A percentile compares a stretch with the other conserved stretches of the same genome.
These are phyloP conservation scores for Pandemis heparana DNA, from an alignment of 2,888 invertebrate species.

Conservation along the genomic window DNA sequence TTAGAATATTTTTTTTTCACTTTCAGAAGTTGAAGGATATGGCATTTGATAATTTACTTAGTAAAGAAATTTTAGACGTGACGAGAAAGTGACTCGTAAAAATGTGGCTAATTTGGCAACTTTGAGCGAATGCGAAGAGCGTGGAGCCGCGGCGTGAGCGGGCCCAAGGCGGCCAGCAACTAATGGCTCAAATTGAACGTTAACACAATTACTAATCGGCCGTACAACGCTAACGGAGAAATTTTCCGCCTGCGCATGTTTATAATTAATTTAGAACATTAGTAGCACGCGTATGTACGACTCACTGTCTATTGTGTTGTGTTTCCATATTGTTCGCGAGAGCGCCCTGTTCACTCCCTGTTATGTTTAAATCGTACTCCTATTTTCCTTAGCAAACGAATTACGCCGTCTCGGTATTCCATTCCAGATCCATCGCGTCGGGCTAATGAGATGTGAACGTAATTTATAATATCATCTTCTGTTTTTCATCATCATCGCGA, in stretches of 20 bases:
- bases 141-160: conserved; percentile 14
- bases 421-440: conserved; percentile 41
- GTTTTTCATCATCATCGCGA: conserved; percentile 37
- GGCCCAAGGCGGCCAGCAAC: conserved; percentile 44
- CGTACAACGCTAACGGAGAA: conserved; percentile 55
- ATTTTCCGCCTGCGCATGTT: conserved; percentile 62
- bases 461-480: conserved; percentile 43
- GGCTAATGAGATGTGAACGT: conserved; percentile 48
- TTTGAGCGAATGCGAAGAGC: not conserved
- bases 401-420: conserved; percentile 40
- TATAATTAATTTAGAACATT: conserved; percentile 71
- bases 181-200: conserved; percentile 62
- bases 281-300: conserved; percentile 54
- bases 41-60: no score
- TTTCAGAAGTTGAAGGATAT: no score
- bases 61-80: not conserved
- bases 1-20: no score
- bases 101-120: not conserved
- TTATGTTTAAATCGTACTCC: conserved; percentile 62
- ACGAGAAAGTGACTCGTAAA: not conserved
- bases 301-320: conserved; percentile 60
- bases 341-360: conserved; percentile 50
- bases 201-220: conserved; percentile 62
- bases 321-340: conserved; percentile 57
- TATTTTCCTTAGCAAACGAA: conserved; percentile 57